Evolutionary conservation across 2,888 invertebrate genomes (phyloP), one percentile per base, ranked within the genome.

Genomic region (Eulithis prunata): DNA sequence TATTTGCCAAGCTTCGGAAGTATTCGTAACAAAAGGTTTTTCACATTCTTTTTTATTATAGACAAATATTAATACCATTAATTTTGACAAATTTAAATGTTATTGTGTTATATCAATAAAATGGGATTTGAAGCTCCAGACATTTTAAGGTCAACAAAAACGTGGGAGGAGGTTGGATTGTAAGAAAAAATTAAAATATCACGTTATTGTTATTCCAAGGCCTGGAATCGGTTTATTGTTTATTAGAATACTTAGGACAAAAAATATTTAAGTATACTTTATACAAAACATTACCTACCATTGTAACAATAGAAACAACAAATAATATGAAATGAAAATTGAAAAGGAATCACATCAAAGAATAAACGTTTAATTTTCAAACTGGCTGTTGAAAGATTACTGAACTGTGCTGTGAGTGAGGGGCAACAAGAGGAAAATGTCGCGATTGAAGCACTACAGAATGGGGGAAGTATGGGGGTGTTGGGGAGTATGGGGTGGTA

Each of bases 371-470:
- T 82, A 82, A 84, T 86, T 84, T 82, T 75, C 69, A 76, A 84
- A 84, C 74, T 71, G 81, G 76, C 76, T 78, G 78, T 80, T 79
- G 74, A 82, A 82, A 83, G 83, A 86, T 85, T 87, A 87, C 86
- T 87, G 86, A 88, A 87, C 84, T 85, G 84, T 74, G 6, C 32
- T 32, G 32, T 32, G 74, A 84, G 32, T 32, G 74, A 84, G 82
- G 78, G 79, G 80, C 74, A 80, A 79, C 75, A 83, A 87, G 84
- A 84, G 83, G 87, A 87, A 89, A 90, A 89, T 87, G 87, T 88
- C 86, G 86, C 87, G 84, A 88, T 88, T 86, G 82, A 86, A 82
- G 81, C 78, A 78, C 75, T 71, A 64, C 69, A 70, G 66, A 69
- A 76, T 64, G 61, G 68, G 70, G 73, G 71, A 72, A 64, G 71